Percentiles rank a stretch among this genome's conserved stretches.
phyloP scores from a whole-genome alignment of 2,888 invertebrate genomes.

The Drosophila monieri region DNA sequence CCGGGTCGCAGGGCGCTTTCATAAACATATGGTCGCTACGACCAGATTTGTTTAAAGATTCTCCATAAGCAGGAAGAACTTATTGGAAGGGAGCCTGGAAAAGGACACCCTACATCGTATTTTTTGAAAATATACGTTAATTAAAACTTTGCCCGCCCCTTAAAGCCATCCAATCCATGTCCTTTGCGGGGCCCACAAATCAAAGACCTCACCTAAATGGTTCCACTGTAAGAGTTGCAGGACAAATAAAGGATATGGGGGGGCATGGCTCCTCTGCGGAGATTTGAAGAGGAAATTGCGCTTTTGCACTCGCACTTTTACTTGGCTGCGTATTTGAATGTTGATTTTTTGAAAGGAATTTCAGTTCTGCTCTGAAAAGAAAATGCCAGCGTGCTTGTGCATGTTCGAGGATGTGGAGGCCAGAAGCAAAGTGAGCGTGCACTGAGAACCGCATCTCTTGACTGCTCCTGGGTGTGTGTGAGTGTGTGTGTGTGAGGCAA shows the following conservation, averaged over 20 bases:
- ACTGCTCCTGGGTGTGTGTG: neutral
- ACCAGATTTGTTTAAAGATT: slow-evolving; percentile 45
- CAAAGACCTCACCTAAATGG: slow-evolving; percentile 32
- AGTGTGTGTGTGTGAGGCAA: slow-evolving; percentile 20
- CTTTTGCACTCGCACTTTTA: slow-evolving; percentile 56
- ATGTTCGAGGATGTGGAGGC: slow-evolving; percentile 20
- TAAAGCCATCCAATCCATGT: slow-evolving; percentile 12
- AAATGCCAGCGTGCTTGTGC: slow-evolving; percentile 47
- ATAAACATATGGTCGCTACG: slow-evolving; percentile 64
- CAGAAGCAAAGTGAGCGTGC: slow-evolving; percentile 17
- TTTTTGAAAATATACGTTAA: no score
- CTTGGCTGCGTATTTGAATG: slow-evolving; percentile 57
- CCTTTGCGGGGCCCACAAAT: slow-evolving; percentile 33
- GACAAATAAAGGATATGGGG: neutral
- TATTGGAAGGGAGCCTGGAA: slow-evolving; percentile 4
- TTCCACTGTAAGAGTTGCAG: slow-evolving; percentile 8
- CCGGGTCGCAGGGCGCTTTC: slow-evolving; percentile 46
- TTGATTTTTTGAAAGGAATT: slow-evolving; percentile 58
- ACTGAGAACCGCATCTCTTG: slow-evolving; percentile 3
- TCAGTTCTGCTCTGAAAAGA: slow-evolving; percentile 50
- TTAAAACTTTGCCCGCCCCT: neutral
- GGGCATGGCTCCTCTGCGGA: slow-evolving; percentile 1
- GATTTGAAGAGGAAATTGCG: slow-evolving; percentile 66
- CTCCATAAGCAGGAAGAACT: slow-evolving; percentile 28
- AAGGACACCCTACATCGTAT: no score